Conservation (phyloP, 2,797 vertebrate genomes). For the Phataginus tricuspis region DNA sequence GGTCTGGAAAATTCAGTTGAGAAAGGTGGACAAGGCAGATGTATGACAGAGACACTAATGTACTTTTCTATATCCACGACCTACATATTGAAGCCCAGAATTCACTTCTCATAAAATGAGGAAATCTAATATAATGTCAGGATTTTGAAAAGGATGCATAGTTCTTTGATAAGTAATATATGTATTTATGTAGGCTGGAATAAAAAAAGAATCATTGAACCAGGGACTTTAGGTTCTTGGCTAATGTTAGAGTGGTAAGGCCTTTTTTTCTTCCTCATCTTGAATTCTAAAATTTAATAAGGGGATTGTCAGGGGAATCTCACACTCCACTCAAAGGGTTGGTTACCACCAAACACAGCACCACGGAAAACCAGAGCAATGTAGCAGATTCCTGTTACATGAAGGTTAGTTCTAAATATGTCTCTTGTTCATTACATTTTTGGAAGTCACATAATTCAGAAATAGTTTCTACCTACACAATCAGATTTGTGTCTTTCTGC, state of each 20-base stretch:
- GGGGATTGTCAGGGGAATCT: constrained; percentile 35
- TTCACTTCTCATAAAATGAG: constrained; percentile 51
- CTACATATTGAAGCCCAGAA: constrained; percentile 42
- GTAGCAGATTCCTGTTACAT: neutral
- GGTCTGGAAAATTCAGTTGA: neutral
- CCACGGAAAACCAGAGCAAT: neutral
- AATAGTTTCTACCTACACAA: neutral
- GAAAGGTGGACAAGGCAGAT: neutral
- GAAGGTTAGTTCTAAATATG: neutral
- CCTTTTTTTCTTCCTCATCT: constrained; percentile 46
- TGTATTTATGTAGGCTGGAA: constrained; percentile 62
- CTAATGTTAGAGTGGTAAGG: constrained; percentile 36
- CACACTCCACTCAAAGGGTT: neutral
- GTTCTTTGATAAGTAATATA: constrained; percentile 67
- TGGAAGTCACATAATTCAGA: constrained; percentile 1
- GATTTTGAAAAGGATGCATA: constrained; percentile 60
- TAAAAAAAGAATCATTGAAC: constrained; percentile 62
- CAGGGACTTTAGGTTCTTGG: constrained; percentile 39
- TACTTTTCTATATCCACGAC: neutral
- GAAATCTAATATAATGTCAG: constrained; percentile 56
- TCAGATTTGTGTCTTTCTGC: neutral
- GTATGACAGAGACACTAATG: constrained; percentile 6
- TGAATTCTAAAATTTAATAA: constrained; percentile 61
- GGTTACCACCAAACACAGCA: neutral
- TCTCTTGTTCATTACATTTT: neutral